Evolutionary conservation across 2,888 invertebrate species (phyloP).

Genomic region (Leucophenga montana): DNA sequence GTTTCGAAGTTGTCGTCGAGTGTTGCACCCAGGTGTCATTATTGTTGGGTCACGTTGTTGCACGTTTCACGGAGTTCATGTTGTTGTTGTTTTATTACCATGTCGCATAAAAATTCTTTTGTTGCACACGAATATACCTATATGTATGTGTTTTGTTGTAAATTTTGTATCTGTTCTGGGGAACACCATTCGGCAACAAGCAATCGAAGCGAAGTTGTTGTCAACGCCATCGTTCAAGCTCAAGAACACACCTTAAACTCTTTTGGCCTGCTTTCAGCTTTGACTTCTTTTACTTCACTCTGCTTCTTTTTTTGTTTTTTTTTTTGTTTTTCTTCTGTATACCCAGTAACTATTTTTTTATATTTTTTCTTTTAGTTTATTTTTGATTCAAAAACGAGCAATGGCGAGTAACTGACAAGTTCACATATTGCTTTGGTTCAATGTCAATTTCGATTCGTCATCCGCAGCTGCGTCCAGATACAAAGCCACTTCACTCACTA

Average conservation of each 20-base stretch:
- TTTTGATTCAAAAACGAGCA: constrained; percentile 21
- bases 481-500: neutral
- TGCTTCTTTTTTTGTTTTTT: constrained; percentile 36
- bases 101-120: constrained; percentile 27
- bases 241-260: constrained; percentile 71
- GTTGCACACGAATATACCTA: constrained; percentile 13
- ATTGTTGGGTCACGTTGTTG: neutral
- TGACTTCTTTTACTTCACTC: no score
- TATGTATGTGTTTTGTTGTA: neutral
- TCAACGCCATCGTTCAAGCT: constrained; percentile 61
- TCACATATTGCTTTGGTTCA: constrained; percentile 57
- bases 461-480: constrained; percentile 66
- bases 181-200: constrained; percentile 6
- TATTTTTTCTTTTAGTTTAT: neutral
- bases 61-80: neutral
- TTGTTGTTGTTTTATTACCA: constrained; percentile 34
- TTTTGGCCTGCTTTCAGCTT: constrained; percentile 43
- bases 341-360: constrained; percentile 10
- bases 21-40: constrained; percentile 13
- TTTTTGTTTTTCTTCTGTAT: constrained; percentile 1
- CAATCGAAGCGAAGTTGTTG: neutral
- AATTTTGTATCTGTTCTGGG: neutral
- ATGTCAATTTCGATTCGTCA: constrained; percentile 72
- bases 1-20: neutral
- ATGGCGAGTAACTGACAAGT: constrained; percentile 38